Evolutionary conservation across 2,797 vertebrate genomes (phyloP), one percentile per base, ranked within the genome.

Genomic region (Hippoglossus hippoglossus): DNA sequence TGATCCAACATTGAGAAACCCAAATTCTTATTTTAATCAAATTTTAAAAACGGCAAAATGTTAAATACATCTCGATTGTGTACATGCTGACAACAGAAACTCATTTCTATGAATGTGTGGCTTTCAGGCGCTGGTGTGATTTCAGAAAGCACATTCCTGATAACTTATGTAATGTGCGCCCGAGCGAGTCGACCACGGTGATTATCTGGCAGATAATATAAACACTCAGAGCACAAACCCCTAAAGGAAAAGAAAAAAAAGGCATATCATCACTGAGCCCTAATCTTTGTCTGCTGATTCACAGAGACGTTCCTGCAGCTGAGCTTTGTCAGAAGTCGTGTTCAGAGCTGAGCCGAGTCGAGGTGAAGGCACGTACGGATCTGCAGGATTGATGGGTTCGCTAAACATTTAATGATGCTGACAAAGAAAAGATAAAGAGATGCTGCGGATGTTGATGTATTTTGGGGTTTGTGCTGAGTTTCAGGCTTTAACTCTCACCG

Each of bases 151-250:
- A 16, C 55, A 22, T 77, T 74, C 16, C 2, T 47, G 67, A 68
- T 68, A 59, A 34, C 64, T 72, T 55, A 53, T 64, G 41, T 16
- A 44, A 44, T 2, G 22, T 46, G 36, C 18, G 57, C 18, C 62
- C 21, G 39, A 72, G 60, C 53, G 12, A 51, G 65, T 78, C 71
- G 61, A 63, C 73, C 75, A 46, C 3, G 2, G 54, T 71, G 65
- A 85, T 81, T 75, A 66, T 76, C 41, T 58, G 67, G 31, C 73
- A n/a, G 65, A 73, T 68, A 83, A 69, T 59, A 68, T 79, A 67
- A 83, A 77, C 70, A 83, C 59, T 47, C 21, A 11, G 41, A 25
- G 31, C 69, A 16, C 39, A 49, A 59, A 67, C 69, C 82, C 76
- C 67, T 64, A 0, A 47, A 73, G 34, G 12, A 74, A 83, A 46